These are phyloP conservation scores for Rhagoletis pomonella DNA, from an alignment of 1,140 invertebrate genomes.

Conservation along the genomic window DNA sequence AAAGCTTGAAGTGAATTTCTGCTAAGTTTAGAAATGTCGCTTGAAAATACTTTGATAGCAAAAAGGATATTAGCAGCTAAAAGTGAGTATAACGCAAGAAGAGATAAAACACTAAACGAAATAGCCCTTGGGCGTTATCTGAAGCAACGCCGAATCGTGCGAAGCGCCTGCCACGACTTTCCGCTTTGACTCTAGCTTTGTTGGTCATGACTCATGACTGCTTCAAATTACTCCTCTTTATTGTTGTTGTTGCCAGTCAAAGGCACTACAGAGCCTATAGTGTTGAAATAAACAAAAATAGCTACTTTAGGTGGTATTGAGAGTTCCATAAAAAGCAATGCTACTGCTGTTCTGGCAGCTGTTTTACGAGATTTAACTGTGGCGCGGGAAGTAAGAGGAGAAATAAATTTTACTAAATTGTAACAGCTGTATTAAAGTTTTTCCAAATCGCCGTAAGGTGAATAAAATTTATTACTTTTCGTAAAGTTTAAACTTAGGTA, in stretches of 20 bases:
- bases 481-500: background rate
- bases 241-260: background rate
- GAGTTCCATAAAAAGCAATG: background rate
- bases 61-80: no score
- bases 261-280: background rate
- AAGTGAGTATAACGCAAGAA: background rate
- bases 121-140: background rate
- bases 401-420: background rate
- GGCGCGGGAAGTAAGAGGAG: background rate
- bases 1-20: background rate
- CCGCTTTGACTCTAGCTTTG: background rate
- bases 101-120: background rate
- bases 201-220: background rate
- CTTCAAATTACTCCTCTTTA: background rate
- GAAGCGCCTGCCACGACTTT: background rate
- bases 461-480: background rate
- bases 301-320: background rate
- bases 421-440: background rate
- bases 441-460: background rate
- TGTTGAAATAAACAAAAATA: background rate
- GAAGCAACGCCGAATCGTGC: background rate
- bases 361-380: constrained; percentile 2
- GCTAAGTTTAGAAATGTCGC: background rate
- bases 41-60: background rate
- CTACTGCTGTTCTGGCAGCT: background rate